These are phyloP conservation scores for Lophura nycthemera DNA, from an alignment of 2,113 vertebrate genomes.

Conservation along the genomic window DNA sequence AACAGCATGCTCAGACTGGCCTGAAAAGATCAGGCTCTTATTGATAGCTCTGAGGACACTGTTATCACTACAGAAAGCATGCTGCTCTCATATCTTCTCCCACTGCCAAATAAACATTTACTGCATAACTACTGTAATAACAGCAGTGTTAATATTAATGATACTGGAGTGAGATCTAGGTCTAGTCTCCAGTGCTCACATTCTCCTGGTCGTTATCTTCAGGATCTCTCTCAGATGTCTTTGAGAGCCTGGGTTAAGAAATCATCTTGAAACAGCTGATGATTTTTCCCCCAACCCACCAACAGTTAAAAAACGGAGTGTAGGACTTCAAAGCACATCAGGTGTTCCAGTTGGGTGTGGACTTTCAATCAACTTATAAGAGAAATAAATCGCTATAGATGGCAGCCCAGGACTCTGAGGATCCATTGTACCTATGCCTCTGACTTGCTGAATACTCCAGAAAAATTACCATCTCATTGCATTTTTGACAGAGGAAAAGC, in stretches of 20 bases:
- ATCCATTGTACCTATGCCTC: background rate
- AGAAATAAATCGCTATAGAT: background rate
- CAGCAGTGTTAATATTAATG: background rate
- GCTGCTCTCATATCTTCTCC: background rate
- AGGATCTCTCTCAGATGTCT: background rate
- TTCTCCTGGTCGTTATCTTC: background rate
- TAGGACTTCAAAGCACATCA: background rate
- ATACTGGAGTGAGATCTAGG: background rate
- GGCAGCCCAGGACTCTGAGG: background rate
- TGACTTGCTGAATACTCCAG: background rate
- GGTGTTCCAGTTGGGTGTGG: background rate
- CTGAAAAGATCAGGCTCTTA: background rate
- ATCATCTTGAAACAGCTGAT: background rate
- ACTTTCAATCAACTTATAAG: background rate
- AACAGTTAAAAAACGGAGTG: fast-evolving
- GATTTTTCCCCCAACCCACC: background rate
- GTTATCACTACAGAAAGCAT: background rate
- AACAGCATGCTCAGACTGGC: background rate
- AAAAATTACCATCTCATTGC: background rate
- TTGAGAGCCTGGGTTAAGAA: background rate
- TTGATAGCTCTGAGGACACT: background rate
- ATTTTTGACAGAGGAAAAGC: background rate
- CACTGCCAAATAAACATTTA: background rate
- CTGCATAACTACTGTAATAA: background rate
- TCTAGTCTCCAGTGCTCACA: background rate